Evolutionary conservation across 92 coral and sea anemone genomes (phyloP).

Genomic region (Porites lobata): DNA sequence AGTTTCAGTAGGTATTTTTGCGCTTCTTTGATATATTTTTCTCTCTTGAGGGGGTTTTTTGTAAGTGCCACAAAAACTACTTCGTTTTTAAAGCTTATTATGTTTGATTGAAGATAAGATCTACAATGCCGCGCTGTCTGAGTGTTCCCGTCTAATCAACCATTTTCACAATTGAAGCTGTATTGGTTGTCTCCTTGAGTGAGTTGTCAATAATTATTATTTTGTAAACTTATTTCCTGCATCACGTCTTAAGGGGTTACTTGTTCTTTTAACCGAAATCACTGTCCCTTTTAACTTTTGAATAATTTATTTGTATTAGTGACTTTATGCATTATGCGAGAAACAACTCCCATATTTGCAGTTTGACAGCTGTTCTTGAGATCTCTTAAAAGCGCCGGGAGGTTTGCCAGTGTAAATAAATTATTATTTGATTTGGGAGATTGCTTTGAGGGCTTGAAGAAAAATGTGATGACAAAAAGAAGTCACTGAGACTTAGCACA

Average conservation of each 20-base stretch:
- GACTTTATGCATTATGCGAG: too few species aligned
- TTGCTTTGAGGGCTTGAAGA: not conserved
- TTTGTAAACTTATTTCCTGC: not conserved
- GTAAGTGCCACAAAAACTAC: not conserved
- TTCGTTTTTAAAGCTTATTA: not conserved
- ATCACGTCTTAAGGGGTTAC: not conserved
- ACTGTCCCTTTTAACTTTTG: too few species aligned
- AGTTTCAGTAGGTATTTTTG: not conserved
- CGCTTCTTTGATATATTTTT: not conserved
- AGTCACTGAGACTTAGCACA: not conserved
- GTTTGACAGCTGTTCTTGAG: slow-evolving; percentile 11
- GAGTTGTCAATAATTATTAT: not conserved
- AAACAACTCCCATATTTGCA: not conserved
- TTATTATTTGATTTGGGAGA: slow-evolving; percentile 16
- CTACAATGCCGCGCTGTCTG: not conserved
- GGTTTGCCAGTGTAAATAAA: slow-evolving; percentile 23
- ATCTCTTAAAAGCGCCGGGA: not conserved
- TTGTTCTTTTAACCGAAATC: not conserved
- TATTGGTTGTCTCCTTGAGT: slow-evolving; percentile 24
- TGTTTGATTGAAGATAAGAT: slow-evolving; percentile 32
- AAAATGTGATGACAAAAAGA: not conserved
- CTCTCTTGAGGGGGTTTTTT: not conserved
- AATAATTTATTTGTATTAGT: too few species aligned
- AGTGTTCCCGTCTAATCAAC: slow-evolving; percentile 16
- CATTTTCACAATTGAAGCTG: not conserved